Base-by-base conservation (phyloP, 2,797 vertebrate species). In the Clarias laeviceps region DNA sequence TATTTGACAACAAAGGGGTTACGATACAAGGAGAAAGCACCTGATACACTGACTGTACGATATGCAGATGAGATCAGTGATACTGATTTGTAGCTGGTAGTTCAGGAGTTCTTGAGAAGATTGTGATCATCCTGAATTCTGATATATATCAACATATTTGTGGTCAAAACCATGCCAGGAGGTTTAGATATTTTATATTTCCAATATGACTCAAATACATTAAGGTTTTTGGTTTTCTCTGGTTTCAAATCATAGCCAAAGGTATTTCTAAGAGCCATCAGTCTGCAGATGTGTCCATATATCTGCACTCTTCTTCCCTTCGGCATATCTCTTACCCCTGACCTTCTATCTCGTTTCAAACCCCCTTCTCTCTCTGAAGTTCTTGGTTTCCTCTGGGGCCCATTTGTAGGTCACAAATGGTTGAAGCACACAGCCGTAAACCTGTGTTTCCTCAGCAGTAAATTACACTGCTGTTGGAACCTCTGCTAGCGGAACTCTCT, bases 351-450 rank as follows among this genome's bases (percentile, higher is more conserved):
- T 86, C 9, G 18, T 65, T 37, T 64, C 14, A 20, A 12, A 61
- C 29, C 65, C 79, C 50, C 27, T 20, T 40, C 22, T 37, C 40
- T 73, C 85, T 57, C 86, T 87, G 80, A 90, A 88, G 86, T 87
- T 32, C 80, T 80, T 74, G 73, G 85, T 80, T 89, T 85, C 77
- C 85, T 88, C 76, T 73, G 83, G 87, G 89, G 77, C 84, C 87
- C 89, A 88, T 90, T 87, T 88, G 87, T 86, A 86, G 84, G 84
- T 87, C 85, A 88, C 89, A 90, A 89, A 90, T 88, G 89, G 88
- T 79, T 80, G 84, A 83, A 88, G 85, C 68, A 79, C 80, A 72
- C 82, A 83, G 86, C 86, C 56, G 18, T 90, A 89, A 90, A 89
- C 78, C 76, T 83, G 76, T 70, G 65, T 81, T 89, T 90, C 82